phyloP scores from a whole-genome alignment of 2,113 vertebrate genomes.

The Tenrec ecaudatus region DNA sequence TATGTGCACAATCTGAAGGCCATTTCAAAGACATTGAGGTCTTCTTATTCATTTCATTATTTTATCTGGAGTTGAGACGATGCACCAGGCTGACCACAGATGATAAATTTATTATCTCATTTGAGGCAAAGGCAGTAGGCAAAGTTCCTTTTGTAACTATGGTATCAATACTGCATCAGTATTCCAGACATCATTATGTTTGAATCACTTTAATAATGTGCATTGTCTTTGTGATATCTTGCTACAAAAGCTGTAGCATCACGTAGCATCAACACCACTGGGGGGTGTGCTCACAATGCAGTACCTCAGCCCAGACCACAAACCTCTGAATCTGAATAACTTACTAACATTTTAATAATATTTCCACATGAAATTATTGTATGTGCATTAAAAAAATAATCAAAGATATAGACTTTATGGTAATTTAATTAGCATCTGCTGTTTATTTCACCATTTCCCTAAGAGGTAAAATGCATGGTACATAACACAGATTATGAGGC shows the following conservation, averaged over 20 bases:
- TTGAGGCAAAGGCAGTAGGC: not conserved
- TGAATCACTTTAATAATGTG: not conserved
- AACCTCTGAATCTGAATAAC: not conserved
- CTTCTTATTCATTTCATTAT: not conserved
- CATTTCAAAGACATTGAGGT: not conserved
- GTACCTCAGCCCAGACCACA: not conserved
- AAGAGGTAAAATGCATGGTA: not conserved
- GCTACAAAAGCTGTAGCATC: not conserved
- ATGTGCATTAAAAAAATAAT: not conserved
- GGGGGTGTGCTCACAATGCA: not conserved
- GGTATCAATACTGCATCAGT: not conserved
- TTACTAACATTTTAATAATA: conserved; percentile 1
- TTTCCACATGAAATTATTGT: not conserved
- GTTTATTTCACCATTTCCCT: conserved; percentile 6
- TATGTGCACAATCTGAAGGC: not conserved
- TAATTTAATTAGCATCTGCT: not conserved
- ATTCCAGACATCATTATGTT: not conserved
- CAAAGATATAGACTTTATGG: not conserved
- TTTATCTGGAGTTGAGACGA: not conserved
- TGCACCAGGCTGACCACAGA: not conserved
- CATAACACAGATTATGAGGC: not conserved
- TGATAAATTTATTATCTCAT: not conserved
- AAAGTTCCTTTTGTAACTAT: not conserved
- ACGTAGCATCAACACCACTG: not conserved
- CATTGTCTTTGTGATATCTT: not conserved